Evolutionary conservation across 2,797 vertebrate genomes (phyloP).

Genomic region (Anguilla marmorata): DNA sequence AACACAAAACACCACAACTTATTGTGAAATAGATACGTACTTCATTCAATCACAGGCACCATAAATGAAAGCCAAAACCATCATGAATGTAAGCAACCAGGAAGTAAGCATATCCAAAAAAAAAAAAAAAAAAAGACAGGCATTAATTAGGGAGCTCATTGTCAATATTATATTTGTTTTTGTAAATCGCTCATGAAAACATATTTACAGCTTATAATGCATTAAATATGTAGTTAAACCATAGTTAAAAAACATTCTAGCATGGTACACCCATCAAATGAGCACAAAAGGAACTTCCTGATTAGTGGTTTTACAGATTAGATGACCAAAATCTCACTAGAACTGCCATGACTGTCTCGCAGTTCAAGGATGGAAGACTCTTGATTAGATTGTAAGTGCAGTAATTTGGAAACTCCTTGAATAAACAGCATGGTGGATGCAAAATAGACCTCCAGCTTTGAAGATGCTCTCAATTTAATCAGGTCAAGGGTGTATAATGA

Average conservation of each 20-base stretch:
- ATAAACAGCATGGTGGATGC: conserved; percentile 33
- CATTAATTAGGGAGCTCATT: no score
- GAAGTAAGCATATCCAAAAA: not conserved
- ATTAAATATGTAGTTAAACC: conserved; percentile 36
- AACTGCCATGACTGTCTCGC: not conserved
- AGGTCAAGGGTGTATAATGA: conserved; percentile 31
- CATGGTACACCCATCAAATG: conserved; percentile 23
- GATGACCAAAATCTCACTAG: not conserved
- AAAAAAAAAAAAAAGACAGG: not conserved
- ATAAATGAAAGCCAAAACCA: not conserved
- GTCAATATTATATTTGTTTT: not conserved
- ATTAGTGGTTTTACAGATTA: conserved; percentile 27
- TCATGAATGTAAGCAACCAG: not conserved
- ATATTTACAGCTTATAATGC: conserved; percentile 28
- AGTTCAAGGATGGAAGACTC: conserved; percentile 7
- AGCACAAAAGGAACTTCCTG: conserved; percentile 28
- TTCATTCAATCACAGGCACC: not conserved
- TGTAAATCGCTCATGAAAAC: not conserved
- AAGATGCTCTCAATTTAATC: conserved; percentile 25
- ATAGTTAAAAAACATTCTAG: not conserved
- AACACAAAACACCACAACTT: not conserved
- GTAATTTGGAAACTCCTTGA: conserved; percentile 38
- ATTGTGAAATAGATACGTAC: not conserved
- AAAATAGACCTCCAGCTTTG: conserved; percentile 13
- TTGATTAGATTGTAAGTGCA: conserved; percentile 41